Conservation (phyloP, 2,797 vertebrate species). For the Sebastes itinus region DNA sequence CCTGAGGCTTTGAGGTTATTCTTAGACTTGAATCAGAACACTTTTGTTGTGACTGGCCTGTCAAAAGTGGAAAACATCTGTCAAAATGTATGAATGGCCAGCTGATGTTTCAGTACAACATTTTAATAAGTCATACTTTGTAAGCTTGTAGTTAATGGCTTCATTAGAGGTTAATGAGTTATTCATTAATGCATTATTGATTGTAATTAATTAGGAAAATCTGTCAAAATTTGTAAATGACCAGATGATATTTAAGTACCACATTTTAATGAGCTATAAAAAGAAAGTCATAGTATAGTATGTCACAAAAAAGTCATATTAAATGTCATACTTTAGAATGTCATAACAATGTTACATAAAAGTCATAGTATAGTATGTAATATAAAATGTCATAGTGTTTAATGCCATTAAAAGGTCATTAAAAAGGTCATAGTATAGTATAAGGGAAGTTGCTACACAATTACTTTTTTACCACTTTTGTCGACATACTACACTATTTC, state of each 20-base stretch:
- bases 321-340: neutral
- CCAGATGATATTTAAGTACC: neutral
- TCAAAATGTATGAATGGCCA: neutral
- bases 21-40: neutral
- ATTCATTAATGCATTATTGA: neutral
- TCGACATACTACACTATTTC: too few relatives aligned
- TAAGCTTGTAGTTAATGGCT: neutral
- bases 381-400: neutral
- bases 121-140: neutral
- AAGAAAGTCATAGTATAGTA: neutral
- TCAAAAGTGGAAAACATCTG: neutral
- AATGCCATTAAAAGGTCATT: too few relatives aligned
- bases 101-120: neutral
- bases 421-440: too few relatives aligned
- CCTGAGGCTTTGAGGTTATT: conserved; percentile 15
- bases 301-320: neutral
- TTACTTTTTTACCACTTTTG: too few relatives aligned
- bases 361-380: neutral
- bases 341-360: neutral
- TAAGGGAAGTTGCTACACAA: too few relatives aligned
- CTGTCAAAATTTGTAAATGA: neutral
- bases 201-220: neutral
- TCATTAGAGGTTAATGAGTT: neutral
- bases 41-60: neutral
- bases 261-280: neutral